These are phyloP conservation scores for Aleiodes leptofemur DNA, from an alignment of 2,888 invertebrate species.

Conservation along the genomic window DNA sequence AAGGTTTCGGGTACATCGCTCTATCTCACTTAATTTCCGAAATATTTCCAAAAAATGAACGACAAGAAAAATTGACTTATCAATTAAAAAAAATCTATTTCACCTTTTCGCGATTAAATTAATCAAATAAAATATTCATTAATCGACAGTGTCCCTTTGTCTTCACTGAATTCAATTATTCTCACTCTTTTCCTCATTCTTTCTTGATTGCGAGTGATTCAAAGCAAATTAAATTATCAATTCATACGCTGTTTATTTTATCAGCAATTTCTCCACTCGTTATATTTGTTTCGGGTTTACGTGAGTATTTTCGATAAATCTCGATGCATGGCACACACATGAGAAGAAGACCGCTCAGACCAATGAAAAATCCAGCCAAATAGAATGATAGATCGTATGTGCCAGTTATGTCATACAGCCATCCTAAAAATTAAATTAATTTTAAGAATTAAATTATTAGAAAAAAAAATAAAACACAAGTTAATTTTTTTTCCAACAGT, in stretches of 20 bases:
- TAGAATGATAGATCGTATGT: slow-evolving; percentile 89
- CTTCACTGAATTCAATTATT: too few relatives aligned
- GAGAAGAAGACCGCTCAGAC: slow-evolving; percentile 83
- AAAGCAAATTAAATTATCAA: slow-evolving; percentile 6
- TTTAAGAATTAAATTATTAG: not conserved
- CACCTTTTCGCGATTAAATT: slow-evolving; percentile 22
- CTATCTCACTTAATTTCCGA: too few relatives aligned
- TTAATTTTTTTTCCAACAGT: too few relatives aligned
- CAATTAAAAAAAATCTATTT: too few relatives aligned
- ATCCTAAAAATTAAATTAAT: slow-evolving; percentile 78
- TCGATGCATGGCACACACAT: slow-evolving; percentile 74
- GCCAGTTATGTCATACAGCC: slow-evolving; percentile 87
- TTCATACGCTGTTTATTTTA: slow-evolving; percentile 68
- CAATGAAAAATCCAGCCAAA: slow-evolving; percentile 87
- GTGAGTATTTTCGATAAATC: slow-evolving; percentile 63
- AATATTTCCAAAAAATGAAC: too few relatives aligned
- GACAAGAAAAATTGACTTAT: too few relatives aligned
- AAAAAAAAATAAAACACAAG: too few relatives aligned
- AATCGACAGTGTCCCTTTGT: not conserved
- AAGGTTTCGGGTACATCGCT: too few relatives aligned
- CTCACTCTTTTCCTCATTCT: slow-evolving; percentile 27
- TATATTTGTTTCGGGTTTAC: slow-evolving; percentile 54
- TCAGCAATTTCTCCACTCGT: slow-evolving; percentile 62
- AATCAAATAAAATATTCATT: slow-evolving; percentile 5
- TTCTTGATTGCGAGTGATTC: slow-evolving; percentile 46